Percentiles rank a stretch among this genome's conserved stretches.
Evolutionary conservation across 2,888 invertebrate species (phyloP).

Genomic region (Spilosoma lubricipeda): DNA sequence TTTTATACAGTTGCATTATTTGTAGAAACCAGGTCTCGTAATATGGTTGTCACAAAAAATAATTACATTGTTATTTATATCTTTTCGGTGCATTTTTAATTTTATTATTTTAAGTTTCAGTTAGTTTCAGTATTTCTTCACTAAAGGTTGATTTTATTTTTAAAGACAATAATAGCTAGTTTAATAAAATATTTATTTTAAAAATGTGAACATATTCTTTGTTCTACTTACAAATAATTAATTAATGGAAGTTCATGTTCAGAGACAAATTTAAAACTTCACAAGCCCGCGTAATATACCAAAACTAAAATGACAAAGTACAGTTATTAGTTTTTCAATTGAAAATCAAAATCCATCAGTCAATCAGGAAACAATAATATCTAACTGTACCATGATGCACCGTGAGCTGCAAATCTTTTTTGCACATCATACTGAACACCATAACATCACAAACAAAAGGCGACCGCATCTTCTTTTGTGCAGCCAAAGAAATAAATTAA

Average conservation of each 20-base stretch:
- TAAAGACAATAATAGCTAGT: not conserved
- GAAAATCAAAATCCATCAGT: constrained; percentile 33
- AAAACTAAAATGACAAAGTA: constrained; percentile 14
- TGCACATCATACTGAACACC: constrained; percentile 56
- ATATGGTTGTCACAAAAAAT: constrained; percentile 84
- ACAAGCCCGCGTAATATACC: not conserved
- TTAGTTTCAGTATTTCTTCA: not conserved
- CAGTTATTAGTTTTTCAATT: constrained; percentile 19
- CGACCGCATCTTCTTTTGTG: constrained; percentile 80
- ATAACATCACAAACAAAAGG: constrained; percentile 74
- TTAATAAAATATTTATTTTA: not conserved
- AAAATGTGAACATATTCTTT: not conserved
- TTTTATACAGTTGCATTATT: constrained; percentile 71
- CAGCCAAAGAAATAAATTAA: constrained; percentile 82
- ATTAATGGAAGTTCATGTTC: not conserved
- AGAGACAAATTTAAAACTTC: not conserved
- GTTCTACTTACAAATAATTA: not conserved
- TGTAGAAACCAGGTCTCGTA: constrained; percentile 83
- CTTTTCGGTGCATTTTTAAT: constrained; percentile 60
- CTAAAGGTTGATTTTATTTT: not conserved
- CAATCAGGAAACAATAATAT: constrained; percentile 31
- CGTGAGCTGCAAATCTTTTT: constrained; percentile 46
- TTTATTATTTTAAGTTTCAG: not conserved
- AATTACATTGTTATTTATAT: constrained; percentile 82
- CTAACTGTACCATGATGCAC: constrained; percentile 26